Base-by-base conservation (phyloP, 2,113 vertebrate genomes). In the Tachycineta bicolor region DNA sequence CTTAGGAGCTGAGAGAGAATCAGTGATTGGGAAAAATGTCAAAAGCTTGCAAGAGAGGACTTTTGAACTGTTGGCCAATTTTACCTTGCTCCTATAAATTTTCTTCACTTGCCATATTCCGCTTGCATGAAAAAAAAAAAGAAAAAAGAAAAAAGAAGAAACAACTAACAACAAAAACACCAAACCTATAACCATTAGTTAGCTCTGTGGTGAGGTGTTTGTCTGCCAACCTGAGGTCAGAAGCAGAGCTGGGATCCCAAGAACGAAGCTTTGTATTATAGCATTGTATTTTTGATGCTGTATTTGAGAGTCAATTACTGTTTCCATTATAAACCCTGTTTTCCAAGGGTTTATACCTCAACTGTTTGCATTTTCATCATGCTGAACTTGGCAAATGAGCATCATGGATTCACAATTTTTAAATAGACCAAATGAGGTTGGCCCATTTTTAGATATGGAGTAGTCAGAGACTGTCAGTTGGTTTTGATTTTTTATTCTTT, bases 301-400 rank as follows among this genome's bases (percentile, higher is more conserved):
- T 98, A 97, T 93, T 97, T 97, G 97, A 94, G 89, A 95, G 97
- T 95, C 97, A 98, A 98, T 98, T 98, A 98, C 97, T 96, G 97
- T 98, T 98, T 98, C 97, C 97, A 98, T 98, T 98, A 97, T 98
- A 98, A 98, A 97, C 97, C 90, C 95, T 98, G 97, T 98, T 98
- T 98, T 97, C 96, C 93, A 97, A 98, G 94, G 96, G 94, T 96
- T 98, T 98, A 93, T 98, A 96, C 95, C 97, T 98, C 97, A 98
- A 92, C 96, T 89, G 50, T 97, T 97, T 97, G 97, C 91, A 92
- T 96, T 97, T 97, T 82, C 84, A 96, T 96, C 93, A 75, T 89
- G 90, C 89, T 95, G 92, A 94, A 92, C 96, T 98, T 97, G 96
- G 96, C 97, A 95, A 74, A 69, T 18, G 92, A 97, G 70, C 70